Evolutionary conservation across 2,888 invertebrate genomes (phyloP), one percentile per base, ranked within the genome.

Genomic region (Lasioglossum vierecki): DNA sequence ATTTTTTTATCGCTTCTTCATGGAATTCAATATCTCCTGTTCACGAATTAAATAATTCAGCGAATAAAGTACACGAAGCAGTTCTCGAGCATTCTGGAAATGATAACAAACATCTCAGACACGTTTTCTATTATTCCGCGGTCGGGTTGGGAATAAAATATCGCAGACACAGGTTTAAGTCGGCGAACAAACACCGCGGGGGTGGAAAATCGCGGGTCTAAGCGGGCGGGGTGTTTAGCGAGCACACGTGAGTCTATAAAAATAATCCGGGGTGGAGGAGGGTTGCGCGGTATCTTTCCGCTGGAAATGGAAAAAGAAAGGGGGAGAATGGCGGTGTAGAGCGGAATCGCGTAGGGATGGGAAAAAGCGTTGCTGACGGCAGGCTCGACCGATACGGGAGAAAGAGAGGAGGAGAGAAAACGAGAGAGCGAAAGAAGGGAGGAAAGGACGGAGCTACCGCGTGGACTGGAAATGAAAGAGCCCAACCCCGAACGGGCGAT

Each of bases 381-480:
- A 89, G 92, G 91, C 90, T 88, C 89, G 90, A 84, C 88, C 92
- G 91, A 91, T 90, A 90, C 88, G 89, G 82, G 60, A 83, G 82
- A 82, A 79, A 86, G 63, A 85, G 82, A 86, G 75, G 82, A 78
- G 86, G 63, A 84, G 82, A 81, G 80, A 80, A 88, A 87, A 88
- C 82, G 88, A 84, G 89, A 74, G 85, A 87, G 88, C 79, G 88
- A 84, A 85, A 63, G 85, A 89, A 89, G 86, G 91, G 90, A 89
- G 92, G 91, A 89, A 92, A 93, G 91, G 91, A 92, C 90, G 88
- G 91, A 89, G 89, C 92, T 92, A 93, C 92, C 93, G 93, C 91
- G 92, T 91, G 93, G 91, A 92, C 93, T 95, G 94, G 93, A 94
- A 95, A 95, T 95, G 94, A 95, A 95, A 95, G 94, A 94, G 94